A percentile compares a stretch with the other conserved stretches of the same genome.
Evolutionary conservation across 92 coral and sea anemone genomes (phyloP).

Genomic region (Palythoa grandis): DNA sequence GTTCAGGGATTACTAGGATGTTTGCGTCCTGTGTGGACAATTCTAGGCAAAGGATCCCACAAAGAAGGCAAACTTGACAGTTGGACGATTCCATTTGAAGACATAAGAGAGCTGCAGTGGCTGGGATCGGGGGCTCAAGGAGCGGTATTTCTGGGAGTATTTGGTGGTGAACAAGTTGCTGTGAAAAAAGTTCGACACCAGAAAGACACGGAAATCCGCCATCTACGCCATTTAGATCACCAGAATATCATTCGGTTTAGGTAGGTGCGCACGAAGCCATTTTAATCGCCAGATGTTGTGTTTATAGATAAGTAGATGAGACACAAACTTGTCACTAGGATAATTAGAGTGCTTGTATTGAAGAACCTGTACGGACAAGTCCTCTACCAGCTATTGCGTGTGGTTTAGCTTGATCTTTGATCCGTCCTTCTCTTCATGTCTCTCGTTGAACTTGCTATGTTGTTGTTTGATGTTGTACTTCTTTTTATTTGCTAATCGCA

Average conservation of each 20-base stretch:
- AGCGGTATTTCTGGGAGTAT: slow-evolving; percentile 82
- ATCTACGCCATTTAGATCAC: slow-evolving; percentile 73
- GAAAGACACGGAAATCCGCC: slow-evolving; percentile 85
- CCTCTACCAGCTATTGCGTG: slow-evolving; percentile 33
- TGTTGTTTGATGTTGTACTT: neutral
- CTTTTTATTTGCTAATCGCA: neutral
- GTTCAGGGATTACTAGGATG: slow-evolving; percentile 83
- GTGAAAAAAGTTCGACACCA: slow-evolving; percentile 88
- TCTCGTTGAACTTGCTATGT: slow-evolving; percentile 1
- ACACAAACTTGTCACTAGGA: slow-evolving; percentile 25
- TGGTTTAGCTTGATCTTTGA: slow-evolving; percentile 47
- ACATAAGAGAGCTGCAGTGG: slow-evolving; percentile 83
- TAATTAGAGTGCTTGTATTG: slow-evolving; percentile 37
- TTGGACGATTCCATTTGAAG: slow-evolving; percentile 88
- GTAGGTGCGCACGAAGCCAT: slow-evolving; percentile 37
- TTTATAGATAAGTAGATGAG: slow-evolving; percentile 23
- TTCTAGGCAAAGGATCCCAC: slow-evolving; percentile 73
- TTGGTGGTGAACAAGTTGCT: slow-evolving; percentile 81
- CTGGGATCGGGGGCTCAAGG: slow-evolving; percentile 91
- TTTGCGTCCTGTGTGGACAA: slow-evolving; percentile 84
- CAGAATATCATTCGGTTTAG: slow-evolving; percentile 87
- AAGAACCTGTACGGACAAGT: slow-evolving; percentile 30
- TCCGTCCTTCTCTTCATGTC: slow-evolving; percentile 1
- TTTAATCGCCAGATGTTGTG: neutral
- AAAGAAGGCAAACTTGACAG: slow-evolving; percentile 69